Base-by-base conservation (phyloP, 1,140 invertebrate genomes). In the Zeugodacus cucurbitae region DNA sequence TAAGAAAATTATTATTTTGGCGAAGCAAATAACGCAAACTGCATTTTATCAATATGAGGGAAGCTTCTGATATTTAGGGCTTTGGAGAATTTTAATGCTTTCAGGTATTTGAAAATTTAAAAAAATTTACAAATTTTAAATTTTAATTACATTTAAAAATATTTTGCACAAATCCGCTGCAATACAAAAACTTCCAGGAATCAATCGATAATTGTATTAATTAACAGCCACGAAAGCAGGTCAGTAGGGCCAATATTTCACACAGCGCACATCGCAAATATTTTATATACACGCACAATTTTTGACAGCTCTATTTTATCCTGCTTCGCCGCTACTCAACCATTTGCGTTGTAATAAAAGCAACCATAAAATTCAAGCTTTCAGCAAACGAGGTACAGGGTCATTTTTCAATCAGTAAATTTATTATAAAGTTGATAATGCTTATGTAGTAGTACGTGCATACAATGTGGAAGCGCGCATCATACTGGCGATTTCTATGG, bases 391-490 rank as follows among this genome's bases (percentile, higher is more conserved):
- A 48, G 41, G 22, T 34, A 48, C 29, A 26, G 74, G 74, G 74
- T 82, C 74, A 82, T 82, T 82, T 74, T 82, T 82, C 41, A 48
- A 82, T 74, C 74, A 48, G 74, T 44, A 48, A 82, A 82, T 82
- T 82, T 82, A 82, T 82, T 82, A 48, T 82, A 82, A 82, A n/a
- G 41, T 82, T 82, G 41, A 34, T 48, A 44, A 82, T 48, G 10
- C 32, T 26, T 70, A 32, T 70, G 48, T 54, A 54, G 48, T 54
- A 54, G 32, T 17, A 48, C 74, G 41, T 82, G n/a, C 41, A 26
- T 82, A 48, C 44, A 48, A 54, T 48, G 74, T 82, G 22, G 32
- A 26, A 82, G 4, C 26, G 32, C 4, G 74, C 41, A 22, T 22
- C 70, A 74, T 82, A 26, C 44, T 82, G 44, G n/a, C 17, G 44